Percentiles rank a stretch among this genome's conserved stretches.
These are phyloP conservation scores for Myotis myotis DNA, from an alignment of 2,797 vertebrate genomes.

Conservation along the genomic window DNA sequence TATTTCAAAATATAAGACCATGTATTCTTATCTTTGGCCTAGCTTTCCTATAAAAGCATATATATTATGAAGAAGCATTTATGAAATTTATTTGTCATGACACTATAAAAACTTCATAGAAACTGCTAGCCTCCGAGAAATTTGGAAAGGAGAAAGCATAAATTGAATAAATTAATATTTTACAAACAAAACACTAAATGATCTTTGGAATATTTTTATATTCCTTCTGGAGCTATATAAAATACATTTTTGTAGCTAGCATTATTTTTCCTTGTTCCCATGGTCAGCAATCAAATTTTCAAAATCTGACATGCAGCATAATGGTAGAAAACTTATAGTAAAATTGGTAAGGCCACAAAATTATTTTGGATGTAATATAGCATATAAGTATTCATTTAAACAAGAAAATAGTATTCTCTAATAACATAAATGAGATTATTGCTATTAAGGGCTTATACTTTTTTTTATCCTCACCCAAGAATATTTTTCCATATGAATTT, in stretches of 20 bases:
- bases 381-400: not conserved
- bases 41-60: not conserved
- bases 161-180: conserved; percentile 12
- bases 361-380: not conserved
- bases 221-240: not conserved
- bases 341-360: not conserved
- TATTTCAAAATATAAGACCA: not conserved
- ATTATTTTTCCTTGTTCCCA: not conserved
- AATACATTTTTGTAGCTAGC: not conserved
- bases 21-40: not conserved
- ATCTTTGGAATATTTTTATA: not conserved
- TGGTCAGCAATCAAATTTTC: not conserved
- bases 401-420: not conserved
- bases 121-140: not conserved
- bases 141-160: not conserved
- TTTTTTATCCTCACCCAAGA: too few relatives aligned
- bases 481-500: too few relatives aligned
- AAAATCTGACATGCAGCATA: not conserved
- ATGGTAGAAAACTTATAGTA: not conserved
- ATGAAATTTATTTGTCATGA: not conserved
- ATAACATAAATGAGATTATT: not conserved
- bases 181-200: not conserved
- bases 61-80: not conserved
- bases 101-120: not conserved
- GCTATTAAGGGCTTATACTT: not conserved